phyloP scores from a whole-genome alignment of 2,888 invertebrate species.

The Aquatica leii region DNA sequence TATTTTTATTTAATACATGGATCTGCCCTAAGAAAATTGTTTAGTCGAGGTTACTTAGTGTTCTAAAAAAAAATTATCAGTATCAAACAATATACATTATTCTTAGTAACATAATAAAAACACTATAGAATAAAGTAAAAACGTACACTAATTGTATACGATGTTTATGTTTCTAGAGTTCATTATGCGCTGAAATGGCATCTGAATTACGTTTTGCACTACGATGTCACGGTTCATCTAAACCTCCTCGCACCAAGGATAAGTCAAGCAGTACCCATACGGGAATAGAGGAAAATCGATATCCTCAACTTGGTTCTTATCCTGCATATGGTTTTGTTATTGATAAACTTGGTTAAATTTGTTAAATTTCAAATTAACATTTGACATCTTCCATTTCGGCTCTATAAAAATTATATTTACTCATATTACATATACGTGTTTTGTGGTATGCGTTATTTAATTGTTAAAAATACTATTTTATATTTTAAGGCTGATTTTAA shows the following conservation, averaged over 20 bases:
- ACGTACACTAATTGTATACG: no score
- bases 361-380: not conserved
- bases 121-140: no score
- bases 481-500: constrained; percentile 18
- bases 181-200: constrained; percentile 77
- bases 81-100: no score
- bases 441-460: constrained; percentile 10
- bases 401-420: not conserved
- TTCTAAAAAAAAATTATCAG: no score
- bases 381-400: constrained; percentile 1
- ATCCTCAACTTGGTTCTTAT: constrained; percentile 64
- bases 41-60: no score
- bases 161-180: constrained; percentile 63
- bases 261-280: constrained; percentile 46
- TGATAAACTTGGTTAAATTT: constrained; percentile 56
- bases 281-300: constrained; percentile 55
- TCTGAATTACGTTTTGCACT: constrained; percentile 75
- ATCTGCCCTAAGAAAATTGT: no score
- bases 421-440: not conserved
- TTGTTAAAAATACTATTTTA: constrained; percentile 10
- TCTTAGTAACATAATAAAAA: no score
- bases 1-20: no score
- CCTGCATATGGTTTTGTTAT: constrained; percentile 70
- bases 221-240: constrained; percentile 70
- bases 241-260: constrained; percentile 59